These are phyloP conservation scores for Melanotaenia maccullochi DNA, from an alignment of 2,797 vertebrate species.

Conservation along the genomic window DNA sequence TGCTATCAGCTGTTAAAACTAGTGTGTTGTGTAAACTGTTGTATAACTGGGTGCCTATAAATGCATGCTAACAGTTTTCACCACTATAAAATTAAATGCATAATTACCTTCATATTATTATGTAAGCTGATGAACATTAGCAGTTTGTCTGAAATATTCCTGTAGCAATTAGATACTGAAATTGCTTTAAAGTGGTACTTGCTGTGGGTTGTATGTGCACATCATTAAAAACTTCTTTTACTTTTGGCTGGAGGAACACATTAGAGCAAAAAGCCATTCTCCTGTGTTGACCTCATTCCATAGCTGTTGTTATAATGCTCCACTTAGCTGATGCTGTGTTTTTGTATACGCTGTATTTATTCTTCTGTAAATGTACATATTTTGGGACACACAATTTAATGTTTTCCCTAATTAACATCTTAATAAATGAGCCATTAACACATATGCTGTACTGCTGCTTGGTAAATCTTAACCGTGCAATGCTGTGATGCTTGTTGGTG, in stretches of 20 bases:
- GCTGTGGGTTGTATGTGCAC: constrained; percentile 32
- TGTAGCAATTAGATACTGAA: constrained; percentile 10
- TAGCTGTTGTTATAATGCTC: constrained; percentile 65
- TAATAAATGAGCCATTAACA: constrained; percentile 43
- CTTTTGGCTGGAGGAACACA: constrained; percentile 58
- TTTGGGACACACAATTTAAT: constrained; percentile 24
- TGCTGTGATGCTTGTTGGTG: constrained; percentile 28
- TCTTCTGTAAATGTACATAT: constrained; percentile 41
- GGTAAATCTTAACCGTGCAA: constrained; percentile 26
- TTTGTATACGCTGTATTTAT: constrained; percentile 30
- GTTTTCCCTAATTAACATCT: constrained; percentile 18
- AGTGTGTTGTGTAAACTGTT: constrained; percentile 52
- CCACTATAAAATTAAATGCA: constrained; percentile 5
- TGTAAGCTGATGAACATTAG: background rate
- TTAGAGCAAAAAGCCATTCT: constrained; percentile 61
- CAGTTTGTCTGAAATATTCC: background rate
- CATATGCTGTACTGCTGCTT: constrained; percentile 11
- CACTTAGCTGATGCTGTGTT: constrained; percentile 54
- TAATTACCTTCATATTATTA: constrained; percentile 11
- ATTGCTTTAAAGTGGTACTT: constrained; percentile 25
- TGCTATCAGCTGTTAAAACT: constrained; percentile 23
- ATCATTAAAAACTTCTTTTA: constrained; percentile 51
- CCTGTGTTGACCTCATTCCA: constrained; percentile 72
- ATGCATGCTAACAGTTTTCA: constrained; percentile 5
- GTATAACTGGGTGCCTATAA: constrained; percentile 42